Evolutionary conservation across 2,797 vertebrate genomes (phyloP).

Genomic region (Molossus alvarezi): DNA sequence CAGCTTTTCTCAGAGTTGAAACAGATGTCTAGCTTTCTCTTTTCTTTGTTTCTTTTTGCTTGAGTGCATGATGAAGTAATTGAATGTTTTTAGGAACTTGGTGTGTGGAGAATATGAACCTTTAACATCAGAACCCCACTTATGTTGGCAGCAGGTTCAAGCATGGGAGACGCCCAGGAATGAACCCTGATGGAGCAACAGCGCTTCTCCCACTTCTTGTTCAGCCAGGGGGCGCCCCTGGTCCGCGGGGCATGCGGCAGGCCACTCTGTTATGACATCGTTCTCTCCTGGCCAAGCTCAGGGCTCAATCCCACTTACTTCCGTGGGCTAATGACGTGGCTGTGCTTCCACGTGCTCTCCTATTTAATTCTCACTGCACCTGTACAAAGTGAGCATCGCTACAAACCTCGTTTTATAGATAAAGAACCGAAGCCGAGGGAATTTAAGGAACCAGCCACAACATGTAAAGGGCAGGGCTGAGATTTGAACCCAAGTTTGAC

Average conservation of each 20-base stretch:
- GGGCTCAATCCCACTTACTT: neutral
- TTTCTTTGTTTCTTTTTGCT: neutral
- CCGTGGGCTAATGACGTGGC: neutral
- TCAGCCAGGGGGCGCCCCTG: neutral
- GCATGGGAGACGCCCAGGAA: neutral
- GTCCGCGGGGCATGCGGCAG: neutral
- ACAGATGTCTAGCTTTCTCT: neutral
- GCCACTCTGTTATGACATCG: neutral
- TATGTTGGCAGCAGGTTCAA: slow-evolving; percentile 13
- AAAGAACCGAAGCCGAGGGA: neutral
- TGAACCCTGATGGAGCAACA: neutral
- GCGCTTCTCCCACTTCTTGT: neutral
- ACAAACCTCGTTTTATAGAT: neutral
- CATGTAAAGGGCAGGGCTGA: neutral
- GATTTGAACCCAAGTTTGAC: neutral
- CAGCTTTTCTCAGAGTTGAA: neutral
- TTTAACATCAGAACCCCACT: slow-evolving; percentile 59
- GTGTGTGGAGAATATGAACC: slow-evolving; percentile 6
- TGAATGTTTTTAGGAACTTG: slow-evolving; percentile 56
- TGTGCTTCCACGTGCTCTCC: neutral
- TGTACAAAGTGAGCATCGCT: neutral
- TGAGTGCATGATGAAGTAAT: slow-evolving; percentile 6
- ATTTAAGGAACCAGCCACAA: neutral
- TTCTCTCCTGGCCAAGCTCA: neutral
- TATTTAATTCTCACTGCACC: neutral